Base-by-base conservation (phyloP, 37 sponge, comb jelly and placozoan genomes). In the Oopsacas minuta region DNA sequence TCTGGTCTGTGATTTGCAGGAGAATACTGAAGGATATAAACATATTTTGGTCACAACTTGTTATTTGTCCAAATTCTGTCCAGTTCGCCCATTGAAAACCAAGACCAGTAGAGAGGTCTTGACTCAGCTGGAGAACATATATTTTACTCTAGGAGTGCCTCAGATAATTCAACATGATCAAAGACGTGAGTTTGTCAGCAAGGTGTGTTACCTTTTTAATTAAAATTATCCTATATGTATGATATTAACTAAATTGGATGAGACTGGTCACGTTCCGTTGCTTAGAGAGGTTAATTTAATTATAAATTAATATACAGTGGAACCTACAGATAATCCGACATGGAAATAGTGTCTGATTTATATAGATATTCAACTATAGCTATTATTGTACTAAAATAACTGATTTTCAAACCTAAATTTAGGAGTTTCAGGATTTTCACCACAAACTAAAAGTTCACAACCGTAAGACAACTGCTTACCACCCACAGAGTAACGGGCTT, bases 381-480 rank as follows among this genome's bases (percentile, higher is more conserved):
- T 42, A 42, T 42, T 42, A 42, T 15, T 17, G 8, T 42, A 42
- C 12, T 42, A 15, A 42, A 42, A 17, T 15, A 42, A 42, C 8
- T 42, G 15, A 42, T 42, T 17, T 42, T 42, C 15, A 8, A 17
- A 42, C 49, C 49, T 61, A n/a, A 3, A 61, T 61, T 61, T 61
- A 61, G 75, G 75, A 61, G 75, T 61, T 61, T n/a, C 75, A 61
- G 75, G 75, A 61, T 32, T 61, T 61, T 61, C 75, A 61, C 30
- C 75, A 34, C 22, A 61, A 61, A 12, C 30, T 61, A 61, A 34
- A 34, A 61, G 75, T 61, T 5, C 32, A 61, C 28, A 61, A 61
- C 30, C 75, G 75, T 61, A 61, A 61, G 30, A 61, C 75, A 61
- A 61, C 75, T 25, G 75, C 75, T 61, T 61, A 61, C 75, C 75